Conservation (phyloP, 2,797 vertebrate species). For the Knipowitschia caucasica region DNA sequence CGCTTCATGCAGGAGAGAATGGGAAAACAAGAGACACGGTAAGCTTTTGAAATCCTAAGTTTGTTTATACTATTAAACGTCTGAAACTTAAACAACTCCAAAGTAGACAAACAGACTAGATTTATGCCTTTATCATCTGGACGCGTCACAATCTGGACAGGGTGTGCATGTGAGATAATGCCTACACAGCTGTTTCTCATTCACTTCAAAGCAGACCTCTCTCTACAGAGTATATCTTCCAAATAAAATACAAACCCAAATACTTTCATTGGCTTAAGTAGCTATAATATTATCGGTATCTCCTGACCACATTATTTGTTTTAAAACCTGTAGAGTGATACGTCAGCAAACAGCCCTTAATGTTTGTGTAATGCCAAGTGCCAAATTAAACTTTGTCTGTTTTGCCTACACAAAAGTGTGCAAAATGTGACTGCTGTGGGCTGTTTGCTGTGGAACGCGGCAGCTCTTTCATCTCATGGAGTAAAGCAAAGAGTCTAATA, state of each 20-base stretch:
- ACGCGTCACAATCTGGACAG: slow-evolving; percentile 47
- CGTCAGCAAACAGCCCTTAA: slow-evolving; percentile 16
- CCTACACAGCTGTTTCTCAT: slow-evolving; percentile 58
- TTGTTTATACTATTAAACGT: neutral
- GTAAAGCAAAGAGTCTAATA: neutral
- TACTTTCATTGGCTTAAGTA: neutral
- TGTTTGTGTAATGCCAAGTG: neutral
- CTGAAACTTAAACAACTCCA: neutral
- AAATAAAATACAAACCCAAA: slow-evolving; percentile 9
- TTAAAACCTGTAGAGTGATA: slow-evolving; percentile 2
- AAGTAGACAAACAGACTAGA: slow-evolving; percentile 31
- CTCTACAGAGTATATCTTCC: slow-evolving; percentile 12
- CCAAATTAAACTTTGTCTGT: slow-evolving; percentile 7
- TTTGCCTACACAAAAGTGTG: slow-evolving; percentile 2
- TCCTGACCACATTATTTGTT: slow-evolving; percentile 7
- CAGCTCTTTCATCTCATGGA: slow-evolving; percentile 31
- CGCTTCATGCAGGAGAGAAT: slow-evolving; percentile 79
- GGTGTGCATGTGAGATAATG: slow-evolving; percentile 38
- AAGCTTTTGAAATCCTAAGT: slow-evolving; percentile 49
- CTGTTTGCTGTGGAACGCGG: slow-evolving; percentile 53
- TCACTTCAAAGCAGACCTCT: slow-evolving; percentile 45
- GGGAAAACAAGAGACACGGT: slow-evolving; percentile 76
- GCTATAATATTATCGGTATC: neutral
- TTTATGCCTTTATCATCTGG: slow-evolving; percentile 46
- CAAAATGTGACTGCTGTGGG: slow-evolving; percentile 26